A percentile compares a stretch with the other conserved stretches of the same genome.
Evolutionary conservation across 2,797 vertebrate genomes (phyloP).

Genomic region (Jordanella pulchra): DNA sequence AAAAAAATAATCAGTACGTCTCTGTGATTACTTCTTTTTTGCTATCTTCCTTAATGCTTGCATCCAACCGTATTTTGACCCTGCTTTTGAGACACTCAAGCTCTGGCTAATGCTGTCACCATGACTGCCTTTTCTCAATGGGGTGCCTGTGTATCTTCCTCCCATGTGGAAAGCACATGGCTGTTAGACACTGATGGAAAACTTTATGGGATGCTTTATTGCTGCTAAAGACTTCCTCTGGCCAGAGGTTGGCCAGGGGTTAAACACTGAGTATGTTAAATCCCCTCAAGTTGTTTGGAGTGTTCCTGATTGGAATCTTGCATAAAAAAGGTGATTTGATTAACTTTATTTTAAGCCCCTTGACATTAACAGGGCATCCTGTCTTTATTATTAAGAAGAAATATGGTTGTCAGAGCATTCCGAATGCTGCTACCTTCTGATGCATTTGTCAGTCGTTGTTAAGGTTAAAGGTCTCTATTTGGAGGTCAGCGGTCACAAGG

Average conservation of each 20-base stretch:
- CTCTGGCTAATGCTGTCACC: conserved; percentile 32
- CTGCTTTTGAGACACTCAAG: background rate
- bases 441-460: conserved; percentile 63
- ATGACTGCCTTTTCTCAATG: conserved; percentile 25
- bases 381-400: conserved; percentile 34
- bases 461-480: conserved; percentile 57
- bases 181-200: conserved; percentile 3
- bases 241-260: conserved; percentile 53
- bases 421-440: conserved; percentile 40
- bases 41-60: no score
- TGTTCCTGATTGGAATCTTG: no score
- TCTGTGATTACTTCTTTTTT: no score
- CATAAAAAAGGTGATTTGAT: background rate
- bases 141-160: conserved; percentile 27
- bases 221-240: conserved; percentile 54
- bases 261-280: conserved; percentile 34
- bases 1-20: background rate
- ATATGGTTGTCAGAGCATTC: conserved; percentile 31
- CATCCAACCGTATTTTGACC: background rate
- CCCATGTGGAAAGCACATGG: conserved; percentile 64
- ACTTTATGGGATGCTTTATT: conserved; percentile 28
- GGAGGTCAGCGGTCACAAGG: conserved; percentile 49
- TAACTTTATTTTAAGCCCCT: background rate
- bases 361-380: conserved; percentile 17
- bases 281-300: conserved; percentile 53